Evolutionary conservation across 2,797 vertebrate species (phyloP).

Genomic region (Rhincodon typus): DNA sequence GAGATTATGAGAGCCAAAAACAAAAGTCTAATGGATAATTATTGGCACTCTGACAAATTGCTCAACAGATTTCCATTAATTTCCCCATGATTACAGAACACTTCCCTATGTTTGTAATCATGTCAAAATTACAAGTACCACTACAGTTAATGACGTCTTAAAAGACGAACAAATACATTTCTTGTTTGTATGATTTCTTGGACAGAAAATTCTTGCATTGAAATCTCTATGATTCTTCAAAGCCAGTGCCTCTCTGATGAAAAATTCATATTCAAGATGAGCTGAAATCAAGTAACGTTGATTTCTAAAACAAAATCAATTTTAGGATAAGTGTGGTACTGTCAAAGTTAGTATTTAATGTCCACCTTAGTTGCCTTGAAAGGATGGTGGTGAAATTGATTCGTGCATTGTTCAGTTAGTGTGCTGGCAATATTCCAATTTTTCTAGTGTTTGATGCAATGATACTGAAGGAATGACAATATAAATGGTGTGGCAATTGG

Average conservation of each 20-base stretch:
- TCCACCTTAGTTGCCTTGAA: not conserved
- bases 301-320: not conserved
- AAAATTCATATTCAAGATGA: not conserved
- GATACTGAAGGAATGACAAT: not conserved
- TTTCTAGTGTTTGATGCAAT: not conserved
- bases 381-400: not conserved
- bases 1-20: not conserved
- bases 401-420: not conserved
- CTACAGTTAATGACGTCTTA: slow-evolving; percentile 16
- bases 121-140: slow-evolving; percentile 27
- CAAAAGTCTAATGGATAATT: not conserved
- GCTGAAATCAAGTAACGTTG: not conserved
- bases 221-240: not conserved
- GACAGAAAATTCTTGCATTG: not conserved
- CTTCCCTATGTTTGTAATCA: slow-evolving; percentile 29
- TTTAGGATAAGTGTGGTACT: not conserved
- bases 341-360: not conserved
- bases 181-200: not conserved
- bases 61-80: slow-evolving; percentile 23
- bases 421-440: not conserved
- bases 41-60: slow-evolving; percentile 17
- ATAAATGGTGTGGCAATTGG: not conserved
- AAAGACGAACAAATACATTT: slow-evolving; percentile 12
- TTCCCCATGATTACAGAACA: slow-evolving; percentile 32
- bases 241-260: not conserved